Evolutionary conservation across 2,888 invertebrate genomes (phyloP).

Genomic region (Cabera pusaria): DNA sequence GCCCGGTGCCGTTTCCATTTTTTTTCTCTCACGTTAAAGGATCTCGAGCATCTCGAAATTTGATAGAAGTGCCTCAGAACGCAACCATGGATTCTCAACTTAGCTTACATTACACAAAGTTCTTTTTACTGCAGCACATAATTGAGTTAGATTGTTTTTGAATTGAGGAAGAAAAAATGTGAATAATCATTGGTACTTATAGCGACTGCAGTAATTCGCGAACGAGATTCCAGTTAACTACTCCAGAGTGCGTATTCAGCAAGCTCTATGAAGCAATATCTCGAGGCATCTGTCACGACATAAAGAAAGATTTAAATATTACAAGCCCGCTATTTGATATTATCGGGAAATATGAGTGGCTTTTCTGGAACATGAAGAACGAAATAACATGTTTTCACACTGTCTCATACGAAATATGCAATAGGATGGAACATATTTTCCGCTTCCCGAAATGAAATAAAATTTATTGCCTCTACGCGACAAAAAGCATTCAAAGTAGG

Average conservation of each 20-base stretch:
- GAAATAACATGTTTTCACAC: conserved; percentile 21
- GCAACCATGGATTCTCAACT: too few species aligned
- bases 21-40: conserved; percentile 57
- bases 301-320: conserved; percentile 52
- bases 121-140: conserved; percentile 20
- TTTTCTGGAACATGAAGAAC: conserved; percentile 12
- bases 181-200: conserved; percentile 63
- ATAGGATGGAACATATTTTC: conserved; percentile 28
- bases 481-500: conserved; percentile 33
- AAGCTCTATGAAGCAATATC: conserved; percentile 46
- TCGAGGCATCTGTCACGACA: conserved; percentile 44
- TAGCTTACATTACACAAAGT: too few species aligned
- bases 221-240: conserved; percentile 56
- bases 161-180: conserved; percentile 36
- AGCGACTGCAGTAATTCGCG: conserved; percentile 50
- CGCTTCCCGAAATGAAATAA: conserved; percentile 26
- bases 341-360: conserved; percentile 28
- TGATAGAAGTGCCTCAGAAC: too few species aligned
- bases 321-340: conserved; percentile 38
- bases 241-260: conserved; percentile 40
- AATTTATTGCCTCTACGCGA: conserved; percentile 33
- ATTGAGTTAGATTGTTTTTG: conserved; percentile 23
- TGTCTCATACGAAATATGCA: conserved; percentile 23
- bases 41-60: conserved; percentile 42
- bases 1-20: conserved; percentile 42